phyloP scores from a whole-genome alignment of 2,888 invertebrate genomes.

The Caenorhabditis sp. region DNA sequence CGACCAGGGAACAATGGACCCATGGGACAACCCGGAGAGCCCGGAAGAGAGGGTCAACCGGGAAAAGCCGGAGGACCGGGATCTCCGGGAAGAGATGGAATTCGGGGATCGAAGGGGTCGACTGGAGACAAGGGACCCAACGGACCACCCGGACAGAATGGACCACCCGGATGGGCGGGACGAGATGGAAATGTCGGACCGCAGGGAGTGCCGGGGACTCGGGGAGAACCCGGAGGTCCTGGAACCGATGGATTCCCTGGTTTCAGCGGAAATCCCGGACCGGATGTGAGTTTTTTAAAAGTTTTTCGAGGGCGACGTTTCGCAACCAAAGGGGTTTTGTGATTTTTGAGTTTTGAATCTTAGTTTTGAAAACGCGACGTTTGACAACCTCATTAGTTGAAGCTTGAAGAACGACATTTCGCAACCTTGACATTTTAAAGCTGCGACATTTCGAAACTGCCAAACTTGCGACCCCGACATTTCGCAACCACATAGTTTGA shows the following conservation, averaged over 20 bases:
- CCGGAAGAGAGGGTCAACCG: constrained; percentile 64
- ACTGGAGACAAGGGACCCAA: constrained; percentile 61
- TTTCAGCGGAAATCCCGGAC: constrained; percentile 62
- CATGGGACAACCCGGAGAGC: constrained; percentile 66
- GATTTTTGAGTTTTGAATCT: not conserved
- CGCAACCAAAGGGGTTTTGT: no score
- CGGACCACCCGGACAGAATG: constrained; percentile 62
- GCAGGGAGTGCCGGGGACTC: constrained; percentile 55
- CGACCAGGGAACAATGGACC: constrained; percentile 60
- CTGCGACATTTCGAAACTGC: no score
- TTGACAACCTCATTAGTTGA: no score
- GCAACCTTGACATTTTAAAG: no score
- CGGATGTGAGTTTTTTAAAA: constrained; percentile 45
- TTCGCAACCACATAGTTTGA: no score
- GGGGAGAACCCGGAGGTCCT: constrained; percentile 56
- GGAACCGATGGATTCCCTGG: constrained; percentile 65
- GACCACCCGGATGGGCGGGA: constrained; percentile 62
- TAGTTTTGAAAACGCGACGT: no score
- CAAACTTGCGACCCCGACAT: no score
- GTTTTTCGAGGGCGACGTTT: not conserved
- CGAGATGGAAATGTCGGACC: constrained; percentile 64
- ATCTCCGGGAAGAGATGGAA: constrained; percentile 66
- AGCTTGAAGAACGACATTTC: no score
- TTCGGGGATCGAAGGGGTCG: constrained; percentile 59
- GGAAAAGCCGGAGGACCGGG: constrained; percentile 68